These are phyloP conservation scores for Urocitellus parryii DNA, from an alignment of 2,113 vertebrate genomes.

Conservation along the genomic window DNA sequence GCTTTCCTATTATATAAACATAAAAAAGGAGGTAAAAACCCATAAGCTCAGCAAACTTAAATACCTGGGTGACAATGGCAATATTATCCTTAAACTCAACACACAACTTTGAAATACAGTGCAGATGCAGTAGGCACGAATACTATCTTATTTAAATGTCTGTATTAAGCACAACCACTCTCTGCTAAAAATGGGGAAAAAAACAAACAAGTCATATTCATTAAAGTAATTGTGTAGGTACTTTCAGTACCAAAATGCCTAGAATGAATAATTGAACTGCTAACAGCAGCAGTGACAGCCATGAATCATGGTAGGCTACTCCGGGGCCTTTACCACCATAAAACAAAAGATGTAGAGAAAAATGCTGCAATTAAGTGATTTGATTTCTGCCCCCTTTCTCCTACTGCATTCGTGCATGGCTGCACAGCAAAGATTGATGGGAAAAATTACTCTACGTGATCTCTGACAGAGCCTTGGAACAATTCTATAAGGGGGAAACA, in stretches of 20 bases:
- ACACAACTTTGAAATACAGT: slow-evolving; percentile 84
- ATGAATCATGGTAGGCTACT: slow-evolving; percentile 99
- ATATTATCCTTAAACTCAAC: slow-evolving; percentile 80
- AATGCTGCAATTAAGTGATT: slow-evolving; percentile 99
- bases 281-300: slow-evolving; percentile 95
- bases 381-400: slow-evolving; percentile 99
- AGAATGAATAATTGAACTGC: slow-evolving; percentile 99
- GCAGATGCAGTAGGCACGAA: slow-evolving; percentile 86
- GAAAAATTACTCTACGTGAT: slow-evolving; percentile 93
- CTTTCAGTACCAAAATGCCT: slow-evolving; percentile 95
- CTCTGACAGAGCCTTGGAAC: slow-evolving; percentile 94
- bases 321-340: slow-evolving; percentile 97
- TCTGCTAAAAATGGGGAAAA: slow-evolving; percentile 92
- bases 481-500: slow-evolving; percentile 93
- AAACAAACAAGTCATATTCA: slow-evolving; percentile 99
- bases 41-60: slow-evolving; percentile 76
- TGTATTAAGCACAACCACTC: slow-evolving; percentile 92
- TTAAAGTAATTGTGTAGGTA: slow-evolving; percentile 99
- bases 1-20: slow-evolving; percentile 72
- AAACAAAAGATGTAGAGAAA: slow-evolving; percentile 99
- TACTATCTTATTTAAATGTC: slow-evolving; percentile 93
- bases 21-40: slow-evolving; percentile 76
- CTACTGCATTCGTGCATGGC: slow-evolving; percentile 92
- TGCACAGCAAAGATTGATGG: slow-evolving; percentile 94
- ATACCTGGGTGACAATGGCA: slow-evolving; percentile 81